Base-by-base conservation (phyloP, 2,888 invertebrate species). In the Prosopocoilus inquinatus region DNA sequence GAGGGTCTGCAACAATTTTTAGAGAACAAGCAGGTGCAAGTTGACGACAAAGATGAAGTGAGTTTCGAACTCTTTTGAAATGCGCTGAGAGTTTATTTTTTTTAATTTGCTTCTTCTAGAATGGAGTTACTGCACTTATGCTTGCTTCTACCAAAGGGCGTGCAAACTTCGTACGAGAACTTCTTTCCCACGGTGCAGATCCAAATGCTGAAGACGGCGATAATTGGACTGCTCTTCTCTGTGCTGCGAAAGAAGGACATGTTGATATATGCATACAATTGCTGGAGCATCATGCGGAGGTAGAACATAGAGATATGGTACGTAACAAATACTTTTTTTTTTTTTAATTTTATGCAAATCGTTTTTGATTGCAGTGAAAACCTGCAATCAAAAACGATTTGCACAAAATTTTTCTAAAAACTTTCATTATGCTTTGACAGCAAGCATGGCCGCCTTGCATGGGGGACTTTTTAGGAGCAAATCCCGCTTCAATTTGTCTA, bases 41-140 rank as follows among this genome's bases (percentile, higher is more conserved):
- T 94, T 68, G 94, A 94, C 77, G 94, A 94, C 78, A 84, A 85
- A 70, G 94, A 94, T 79, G 94, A 94, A 81, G 93, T 91, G 77
- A 79, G 73, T 64, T 50, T 28, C 15, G 11, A 49, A 28, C 9
- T 5, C 12, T 8, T 3, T 12, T 9, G 8, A 33, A 34, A 12
- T 8, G 1, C 1, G 13, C 2, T 12, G 12, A 1, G 9, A 34
- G 34, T 50, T 28, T 20, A n/a, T 5, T 7, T 50, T 41, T 47
- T 50, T 28, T 20, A n/a, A 11, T 7, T 50, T 41, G n/a, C 32
- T 43, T 9, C 9, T 41, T 50, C 35, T 73, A 96, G 94, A 94
- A 94, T 82, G 94, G 95, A 60, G 89, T 91, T 59, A 96, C 96
- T 47, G 91, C 93, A 50, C 89, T 99, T 72, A 96, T 97, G 83